Conservation (phyloP, 1,140 invertebrate species). For the Semibalanus balanoides region DNA sequence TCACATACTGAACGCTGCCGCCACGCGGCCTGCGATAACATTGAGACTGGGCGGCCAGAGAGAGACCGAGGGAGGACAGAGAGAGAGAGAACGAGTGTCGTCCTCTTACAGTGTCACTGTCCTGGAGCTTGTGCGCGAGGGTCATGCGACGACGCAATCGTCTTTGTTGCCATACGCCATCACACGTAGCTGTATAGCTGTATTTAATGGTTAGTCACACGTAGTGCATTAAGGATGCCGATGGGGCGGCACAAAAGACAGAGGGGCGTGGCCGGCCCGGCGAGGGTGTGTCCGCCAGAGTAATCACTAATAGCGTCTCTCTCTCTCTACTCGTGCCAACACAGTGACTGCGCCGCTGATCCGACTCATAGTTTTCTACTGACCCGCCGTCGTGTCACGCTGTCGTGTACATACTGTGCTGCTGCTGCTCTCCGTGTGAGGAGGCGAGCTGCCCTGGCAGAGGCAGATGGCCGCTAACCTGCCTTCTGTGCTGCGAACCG, state of each 20-base stretch:
- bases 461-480: too few species aligned
- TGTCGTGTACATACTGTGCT: too few species aligned
- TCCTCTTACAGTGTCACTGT: background rate
- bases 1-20: background rate
- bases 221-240: background rate
- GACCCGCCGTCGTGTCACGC: background rate
- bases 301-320: background rate
- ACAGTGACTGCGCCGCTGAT: too few species aligned
- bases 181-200: background rate
- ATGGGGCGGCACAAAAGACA: background rate
- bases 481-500: too few species aligned
- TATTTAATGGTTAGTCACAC: background rate
- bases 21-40: background rate
- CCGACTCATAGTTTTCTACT: constrained; percentile 1
- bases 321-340: too few species aligned
- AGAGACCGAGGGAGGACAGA: too few species aligned
- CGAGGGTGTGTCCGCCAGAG: too few species aligned
- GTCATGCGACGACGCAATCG: background rate
- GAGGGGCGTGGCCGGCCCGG: too few species aligned
- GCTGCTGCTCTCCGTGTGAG: too few species aligned
- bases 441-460: background rate
- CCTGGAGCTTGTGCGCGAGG: background rate
- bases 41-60: too few species aligned
- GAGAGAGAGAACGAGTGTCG: background rate
- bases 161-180: background rate